Evolutionary conservation across 2,113 vertebrate genomes (phyloP).

Genomic region (Pontoporia blainvillei): DNA sequence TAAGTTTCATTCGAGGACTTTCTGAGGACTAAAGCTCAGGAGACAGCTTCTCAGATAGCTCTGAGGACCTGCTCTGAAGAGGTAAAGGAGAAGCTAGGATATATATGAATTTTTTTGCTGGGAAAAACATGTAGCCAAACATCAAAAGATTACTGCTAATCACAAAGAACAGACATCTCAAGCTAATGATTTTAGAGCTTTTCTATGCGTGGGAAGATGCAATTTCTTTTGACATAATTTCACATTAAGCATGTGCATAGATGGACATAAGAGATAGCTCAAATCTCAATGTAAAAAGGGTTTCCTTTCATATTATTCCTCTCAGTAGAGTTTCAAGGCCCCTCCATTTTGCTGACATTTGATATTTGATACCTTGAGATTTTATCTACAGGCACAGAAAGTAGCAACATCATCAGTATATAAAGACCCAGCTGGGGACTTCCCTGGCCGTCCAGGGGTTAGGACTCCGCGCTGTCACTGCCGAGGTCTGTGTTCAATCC

Average conservation of each 20-base stretch:
- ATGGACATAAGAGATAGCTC: neutral
- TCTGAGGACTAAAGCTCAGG: neutral
- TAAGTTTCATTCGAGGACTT: neutral
- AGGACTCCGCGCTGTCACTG: neutral
- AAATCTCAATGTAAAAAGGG: neutral
- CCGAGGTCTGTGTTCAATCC: neutral
- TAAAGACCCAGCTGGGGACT: neutral
- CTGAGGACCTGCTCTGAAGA: neutral
- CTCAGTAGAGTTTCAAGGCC: neutral
- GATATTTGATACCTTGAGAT: conserved; percentile 31
- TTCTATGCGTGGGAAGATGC: no score
- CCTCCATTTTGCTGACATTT: neutral
- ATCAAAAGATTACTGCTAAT: neutral
- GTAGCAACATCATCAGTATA: neutral
- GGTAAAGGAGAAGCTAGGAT: neutral
- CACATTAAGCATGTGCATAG: neutral
- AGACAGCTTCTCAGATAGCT: neutral
- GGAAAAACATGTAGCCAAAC: neutral
- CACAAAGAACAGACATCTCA: neutral
- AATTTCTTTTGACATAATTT: neutral
- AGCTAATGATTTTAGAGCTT: neutral
- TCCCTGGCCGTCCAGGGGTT: neutral
- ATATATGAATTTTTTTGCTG: neutral
- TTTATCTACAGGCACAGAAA: conserved; percentile 25
- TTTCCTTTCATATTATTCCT: neutral